These are phyloP conservation scores for Mustela nigripes DNA, from an alignment of 2,113 vertebrate species.

Conservation along the genomic window DNA sequence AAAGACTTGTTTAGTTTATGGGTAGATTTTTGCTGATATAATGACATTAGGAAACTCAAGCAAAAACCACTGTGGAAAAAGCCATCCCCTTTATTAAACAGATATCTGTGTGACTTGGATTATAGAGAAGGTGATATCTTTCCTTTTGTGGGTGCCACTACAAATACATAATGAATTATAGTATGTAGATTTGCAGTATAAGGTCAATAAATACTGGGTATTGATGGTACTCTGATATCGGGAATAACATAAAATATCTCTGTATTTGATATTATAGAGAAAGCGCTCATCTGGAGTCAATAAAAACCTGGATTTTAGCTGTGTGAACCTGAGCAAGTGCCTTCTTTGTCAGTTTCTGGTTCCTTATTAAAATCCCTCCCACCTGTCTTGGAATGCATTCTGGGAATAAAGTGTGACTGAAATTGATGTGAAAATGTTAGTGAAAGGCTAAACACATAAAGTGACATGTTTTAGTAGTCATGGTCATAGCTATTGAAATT, in stretches of 20 bases:
- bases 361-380: background rate
- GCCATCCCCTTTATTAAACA: background rate
- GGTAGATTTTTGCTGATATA: background rate
- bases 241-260: background rate
- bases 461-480: background rate
- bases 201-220: background rate
- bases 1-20: rapidly evolving
- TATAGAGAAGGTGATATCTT: background rate
- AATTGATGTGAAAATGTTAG: background rate
- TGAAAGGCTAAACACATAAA: background rate
- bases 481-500: background rate
- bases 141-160: background rate
- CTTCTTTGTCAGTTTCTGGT: background rate
- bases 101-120: background rate
- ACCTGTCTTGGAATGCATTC: background rate
- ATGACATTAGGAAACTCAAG: background rate
- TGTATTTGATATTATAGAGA: background rate
- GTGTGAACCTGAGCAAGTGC: background rate
- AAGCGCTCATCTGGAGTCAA: background rate
- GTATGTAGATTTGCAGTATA: background rate
- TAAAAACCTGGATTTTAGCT: background rate
- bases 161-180: background rate
- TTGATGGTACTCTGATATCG: background rate
- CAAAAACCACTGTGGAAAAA: background rate
- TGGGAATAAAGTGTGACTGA: background rate